These are phyloP conservation scores for Drosophila murphyi DNA, from an alignment of 1,140 invertebrate species.

Conservation along the genomic window DNA sequence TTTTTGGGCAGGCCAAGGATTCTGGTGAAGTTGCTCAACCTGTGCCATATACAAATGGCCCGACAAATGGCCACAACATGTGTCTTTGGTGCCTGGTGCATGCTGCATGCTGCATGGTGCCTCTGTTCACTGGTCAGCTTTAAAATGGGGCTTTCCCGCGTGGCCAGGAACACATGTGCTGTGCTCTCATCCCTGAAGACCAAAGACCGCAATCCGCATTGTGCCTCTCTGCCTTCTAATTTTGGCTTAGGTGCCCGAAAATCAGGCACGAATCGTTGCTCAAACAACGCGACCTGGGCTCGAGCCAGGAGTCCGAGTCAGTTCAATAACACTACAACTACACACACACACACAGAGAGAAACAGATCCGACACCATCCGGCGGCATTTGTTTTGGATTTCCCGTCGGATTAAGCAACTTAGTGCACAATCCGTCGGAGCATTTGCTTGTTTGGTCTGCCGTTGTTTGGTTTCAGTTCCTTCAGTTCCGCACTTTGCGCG, in stretches of 20 bases:
- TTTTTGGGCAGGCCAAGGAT: background rate
- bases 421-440: slow-evolving; percentile 65
- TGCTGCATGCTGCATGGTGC: no score
- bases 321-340: slow-evolving; percentile 31
- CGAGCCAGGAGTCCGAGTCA: slow-evolving; percentile 14
- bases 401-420: slow-evolving; percentile 81
- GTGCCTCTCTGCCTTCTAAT: slow-evolving; percentile 48
- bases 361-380: slow-evolving; percentile 36
- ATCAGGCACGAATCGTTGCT: slow-evolving; percentile 13
- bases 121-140: slow-evolving; percentile 49
- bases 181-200: background rate
- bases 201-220: slow-evolving; percentile 26
- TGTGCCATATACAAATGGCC: slow-evolving; percentile 7
- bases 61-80: slow-evolving; percentile 40
- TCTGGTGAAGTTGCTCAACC: slow-evolving; percentile 37
- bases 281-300: slow-evolving; percentile 16
- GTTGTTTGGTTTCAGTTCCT: background rate
- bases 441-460: slow-evolving; percentile 10
- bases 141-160: slow-evolving; percentile 48
- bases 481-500: slow-evolving; percentile 61
- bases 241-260: slow-evolving; percentile 40
- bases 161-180: slow-evolving; percentile 56
- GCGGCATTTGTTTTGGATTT: slow-evolving; percentile 78
- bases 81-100: slow-evolving; percentile 12
- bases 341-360: slow-evolving; percentile 15